phyloP scores from a whole-genome alignment of 1,140 invertebrate genomes.

The Thrips palmi region DNA sequence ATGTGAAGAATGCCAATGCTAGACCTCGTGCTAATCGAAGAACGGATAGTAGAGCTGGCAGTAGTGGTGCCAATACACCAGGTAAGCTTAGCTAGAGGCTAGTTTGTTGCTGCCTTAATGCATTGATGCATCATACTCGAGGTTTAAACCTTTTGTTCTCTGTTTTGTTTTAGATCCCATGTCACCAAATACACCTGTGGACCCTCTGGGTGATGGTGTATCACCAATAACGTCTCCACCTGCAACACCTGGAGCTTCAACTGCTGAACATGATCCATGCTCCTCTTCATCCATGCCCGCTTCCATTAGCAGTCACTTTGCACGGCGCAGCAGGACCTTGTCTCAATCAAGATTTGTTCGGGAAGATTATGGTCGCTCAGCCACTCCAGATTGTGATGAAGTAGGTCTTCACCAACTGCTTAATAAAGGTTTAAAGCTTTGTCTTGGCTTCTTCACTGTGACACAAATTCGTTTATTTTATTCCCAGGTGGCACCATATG shows the following conservation, averaged over 20 bases:
- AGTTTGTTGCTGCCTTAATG: background rate
- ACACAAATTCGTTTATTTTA: constrained; percentile 3
- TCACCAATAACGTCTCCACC: constrained; percentile 37
- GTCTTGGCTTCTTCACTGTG: constrained; percentile 3
- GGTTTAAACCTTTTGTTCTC: background rate
- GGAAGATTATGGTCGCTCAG: too few relatives aligned
- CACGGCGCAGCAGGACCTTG: constrained; percentile 28
- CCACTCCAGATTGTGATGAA: constrained; percentile 2
- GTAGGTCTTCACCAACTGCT: constrained; percentile 1
- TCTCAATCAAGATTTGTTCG: constrained; percentile 26
- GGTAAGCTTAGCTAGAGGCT: constrained; percentile 25
- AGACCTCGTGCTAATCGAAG: constrained; percentile 37
- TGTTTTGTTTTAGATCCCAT: constrained; percentile 27
- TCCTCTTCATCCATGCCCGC: background rate
- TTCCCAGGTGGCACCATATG: constrained; percentile 41
- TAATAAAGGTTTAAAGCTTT: background rate
- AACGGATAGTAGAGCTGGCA: constrained; percentile 45
- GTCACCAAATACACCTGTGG: constrained; percentile 29
- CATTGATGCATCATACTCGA: constrained; percentile 3
- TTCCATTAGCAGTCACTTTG: constrained; percentile 1
- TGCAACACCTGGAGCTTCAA: constrained; percentile 29
- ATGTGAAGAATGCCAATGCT: constrained; percentile 37
- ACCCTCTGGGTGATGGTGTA: constrained; percentile 25
- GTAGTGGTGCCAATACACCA: constrained; percentile 51
- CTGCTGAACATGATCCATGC: constrained; percentile 14